These are phyloP conservation scores for Lates calcarifer DNA, from an alignment of 2,113 vertebrate species.

Conservation along the genomic window DNA sequence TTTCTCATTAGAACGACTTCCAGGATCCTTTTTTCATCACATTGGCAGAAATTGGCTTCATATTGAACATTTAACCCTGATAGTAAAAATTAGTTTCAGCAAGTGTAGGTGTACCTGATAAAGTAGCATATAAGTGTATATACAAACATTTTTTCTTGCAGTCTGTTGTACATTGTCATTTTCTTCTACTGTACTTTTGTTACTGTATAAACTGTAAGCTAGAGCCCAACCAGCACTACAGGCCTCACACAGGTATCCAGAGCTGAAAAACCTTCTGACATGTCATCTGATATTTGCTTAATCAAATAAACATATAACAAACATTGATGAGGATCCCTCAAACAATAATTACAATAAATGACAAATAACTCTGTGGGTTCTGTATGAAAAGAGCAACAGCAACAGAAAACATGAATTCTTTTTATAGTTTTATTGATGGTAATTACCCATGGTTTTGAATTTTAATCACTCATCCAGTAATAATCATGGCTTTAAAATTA, in stretches of 20 bases:
- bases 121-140: not conserved
- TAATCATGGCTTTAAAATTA: constrained; percentile 99
- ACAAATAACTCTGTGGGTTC: not conserved
- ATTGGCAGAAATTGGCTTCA: no score
- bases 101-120: no score
- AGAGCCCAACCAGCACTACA: no score
- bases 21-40: no score
- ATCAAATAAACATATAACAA: not conserved
- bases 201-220: no score
- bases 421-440: constrained; percentile 98
- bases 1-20: no score
- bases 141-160: not conserved
- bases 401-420: constrained; percentile 51
- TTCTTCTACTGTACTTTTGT: no score
- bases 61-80: no score
- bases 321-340: not conserved
- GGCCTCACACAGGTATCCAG: no score
- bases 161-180: no score
- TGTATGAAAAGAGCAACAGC: constrained; percentile 14
- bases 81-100: no score
- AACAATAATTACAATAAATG: not conserved
- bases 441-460: constrained; percentile 97
- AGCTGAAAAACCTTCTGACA: no score
- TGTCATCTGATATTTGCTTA: not conserved
- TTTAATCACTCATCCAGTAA: constrained; percentile 99